Conservation (phyloP, 2,113 vertebrate genomes). For the Ramphastos sulfuratus region DNA sequence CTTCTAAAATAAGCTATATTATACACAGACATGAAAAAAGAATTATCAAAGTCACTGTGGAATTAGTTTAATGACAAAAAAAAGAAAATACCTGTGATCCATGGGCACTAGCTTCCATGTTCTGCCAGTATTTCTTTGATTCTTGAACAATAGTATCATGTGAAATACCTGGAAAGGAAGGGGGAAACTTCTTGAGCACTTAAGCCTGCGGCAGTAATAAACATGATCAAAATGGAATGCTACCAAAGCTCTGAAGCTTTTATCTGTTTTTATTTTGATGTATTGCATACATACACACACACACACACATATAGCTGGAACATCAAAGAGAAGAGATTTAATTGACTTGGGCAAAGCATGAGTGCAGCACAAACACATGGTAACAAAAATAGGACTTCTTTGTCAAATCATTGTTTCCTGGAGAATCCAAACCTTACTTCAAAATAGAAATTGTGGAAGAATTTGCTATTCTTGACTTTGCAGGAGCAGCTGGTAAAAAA, state of each 20-base stretch:
- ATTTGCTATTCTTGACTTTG: background rate
- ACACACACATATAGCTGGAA: background rate
- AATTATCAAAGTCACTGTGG: background rate
- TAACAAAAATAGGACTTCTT: background rate
- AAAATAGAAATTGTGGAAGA: background rate
- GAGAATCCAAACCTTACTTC: background rate
- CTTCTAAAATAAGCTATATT: background rate
- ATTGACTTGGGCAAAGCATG: background rate
- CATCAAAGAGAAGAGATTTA: background rate
- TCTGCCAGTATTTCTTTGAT: slow-evolving; percentile 88
- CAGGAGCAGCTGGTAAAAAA: background rate
- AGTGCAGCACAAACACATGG: background rate
- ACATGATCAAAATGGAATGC: background rate
- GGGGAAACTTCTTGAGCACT: background rate
- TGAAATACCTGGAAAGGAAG: slow-evolving; percentile 81
- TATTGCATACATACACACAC: background rate
- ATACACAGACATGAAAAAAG: background rate
- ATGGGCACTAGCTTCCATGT: slow-evolving; percentile 76
- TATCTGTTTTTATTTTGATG: background rate
- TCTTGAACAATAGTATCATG: slow-evolving; percentile 91
- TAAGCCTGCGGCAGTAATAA: background rate
- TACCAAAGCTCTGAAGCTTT: background rate
- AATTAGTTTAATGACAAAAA: background rate
- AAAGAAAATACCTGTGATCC: slow-evolving; percentile 81
- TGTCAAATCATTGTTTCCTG: background rate